A percentile compares a stretch with the other conserved stretches of the same genome.
These are phyloP conservation scores for Sturmia bella DNA, from an alignment of 2,888 invertebrate species.

Conservation along the genomic window DNA sequence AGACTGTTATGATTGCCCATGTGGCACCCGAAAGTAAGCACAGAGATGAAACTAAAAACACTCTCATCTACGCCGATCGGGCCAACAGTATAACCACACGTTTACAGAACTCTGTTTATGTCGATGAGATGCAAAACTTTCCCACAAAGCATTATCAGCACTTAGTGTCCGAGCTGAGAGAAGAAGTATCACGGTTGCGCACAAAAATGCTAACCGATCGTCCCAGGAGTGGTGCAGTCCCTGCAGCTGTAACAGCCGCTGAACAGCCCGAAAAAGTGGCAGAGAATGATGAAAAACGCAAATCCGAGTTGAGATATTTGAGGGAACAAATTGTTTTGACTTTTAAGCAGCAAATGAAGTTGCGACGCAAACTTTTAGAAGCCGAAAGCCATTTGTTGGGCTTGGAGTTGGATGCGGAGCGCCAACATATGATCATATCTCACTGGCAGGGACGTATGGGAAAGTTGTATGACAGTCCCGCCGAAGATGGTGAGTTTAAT, in stretches of 20 bases:
- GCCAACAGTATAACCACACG: conserved; percentile 93
- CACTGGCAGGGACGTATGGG: conserved; percentile 94
- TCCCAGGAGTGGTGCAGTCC: conserved; percentile 82
- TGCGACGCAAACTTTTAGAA: conserved; percentile 93
- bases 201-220: conserved; percentile 90
- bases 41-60: conserved; percentile 96
- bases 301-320: conserved; percentile 85
- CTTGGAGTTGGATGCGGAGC: conserved; percentile 92
- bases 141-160: conserved; percentile 82
- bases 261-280: conserved; percentile 72
- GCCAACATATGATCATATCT: conserved; percentile 91
- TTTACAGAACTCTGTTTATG: conserved; percentile 81
- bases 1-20: conserved; percentile 98
- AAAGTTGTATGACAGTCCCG: conserved; percentile 82
- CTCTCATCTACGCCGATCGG: conserved; percentile 95
- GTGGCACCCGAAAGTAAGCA: conserved; percentile 91
- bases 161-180: conserved; percentile 84
- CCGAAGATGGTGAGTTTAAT: conserved; percentile 78
- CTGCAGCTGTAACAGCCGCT: conserved; percentile 64
- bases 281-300: conserved; percentile 82
- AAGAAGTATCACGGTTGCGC: conserved; percentile 91
- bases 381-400: conserved; percentile 94
- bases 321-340: conserved; percentile 93
- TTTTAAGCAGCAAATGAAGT: conserved; percentile 96
- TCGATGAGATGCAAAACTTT: conserved; percentile 81